phyloP scores from a whole-genome alignment of 1,140 invertebrate genomes.

The Cataglyphis hispanica region DNA sequence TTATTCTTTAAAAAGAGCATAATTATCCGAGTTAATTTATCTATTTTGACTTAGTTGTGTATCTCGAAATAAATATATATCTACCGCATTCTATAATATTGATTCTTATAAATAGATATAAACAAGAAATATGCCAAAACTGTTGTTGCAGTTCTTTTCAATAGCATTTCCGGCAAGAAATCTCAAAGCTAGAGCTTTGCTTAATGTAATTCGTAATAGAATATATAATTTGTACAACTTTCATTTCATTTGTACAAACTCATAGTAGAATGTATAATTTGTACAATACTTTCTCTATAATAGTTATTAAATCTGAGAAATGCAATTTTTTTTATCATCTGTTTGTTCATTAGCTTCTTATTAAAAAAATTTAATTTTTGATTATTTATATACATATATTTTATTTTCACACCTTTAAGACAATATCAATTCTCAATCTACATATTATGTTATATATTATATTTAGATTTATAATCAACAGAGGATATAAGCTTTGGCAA shows the following conservation, averaged over 20 bases:
- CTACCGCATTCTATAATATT: constrained; percentile 2
- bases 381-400: background rate
- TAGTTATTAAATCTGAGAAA: background rate
- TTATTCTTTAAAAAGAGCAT: constrained; percentile 8
- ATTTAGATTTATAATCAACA: constrained; percentile 4
- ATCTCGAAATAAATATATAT: constrained; percentile 4
- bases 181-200: background rate
- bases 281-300: background rate
- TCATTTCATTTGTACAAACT: too few species aligned
- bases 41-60: constrained; percentile 13
- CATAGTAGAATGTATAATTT: background rate
- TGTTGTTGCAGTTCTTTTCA: background rate
- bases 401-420: background rate
- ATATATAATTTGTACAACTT: background rate
- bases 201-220: background rate
- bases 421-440: constrained; percentile 3
- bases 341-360: background rate
- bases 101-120: constrained; percentile 18
- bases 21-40: constrained; percentile 29
- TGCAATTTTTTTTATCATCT: background rate
- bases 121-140: background rate
- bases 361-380: background rate
- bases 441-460: too few species aligned
- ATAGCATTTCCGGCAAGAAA: background rate
- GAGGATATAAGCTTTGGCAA: constrained; percentile 2